Base-by-base conservation (phyloP, 2,888 invertebrate species). In the Marronus borbonicus region DNA sequence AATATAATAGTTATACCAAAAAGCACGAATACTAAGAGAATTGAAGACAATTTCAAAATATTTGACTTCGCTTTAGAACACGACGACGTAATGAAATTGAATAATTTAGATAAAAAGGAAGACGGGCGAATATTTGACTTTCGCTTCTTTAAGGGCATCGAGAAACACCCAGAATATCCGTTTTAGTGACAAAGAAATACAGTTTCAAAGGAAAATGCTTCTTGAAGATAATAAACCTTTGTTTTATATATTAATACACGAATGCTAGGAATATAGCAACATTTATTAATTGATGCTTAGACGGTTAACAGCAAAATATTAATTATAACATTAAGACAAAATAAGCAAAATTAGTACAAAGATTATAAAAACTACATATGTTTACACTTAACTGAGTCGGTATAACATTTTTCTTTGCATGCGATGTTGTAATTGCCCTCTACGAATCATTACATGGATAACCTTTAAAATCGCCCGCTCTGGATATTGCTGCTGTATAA, bases 391-490 rank as follows among this genome's bases (percentile, higher is more conserved):
- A 85, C 95, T 95, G 55, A 99, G 90, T 82, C 99, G 92, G 89
- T 97, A 98, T 24, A 99, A 91, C 96, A 99, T 97, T 91, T 98
- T 98, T 77, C 99, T 92, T 88, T 99, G 99, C 92, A 98, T 93
- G 75, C 98, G 93, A 89, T 98, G 97, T 85, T 99, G 98, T 66
- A 99, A 89, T 87, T 99, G 98, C 0, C 98, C 99, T 17, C 98
- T 92, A 39, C 98, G 91, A 82, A 99, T 95, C 97, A 99, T 97
- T 12, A 96, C 94, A 84, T 96, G 93, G 82, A 99, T 93, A 14
- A 99, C 99, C 90, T 98, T 98, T 79, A 93, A 89, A 78, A 99
- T 93, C 4, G 95, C 92, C 77, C 94, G 91, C 87, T 98, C 97
- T 0, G 96, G 94, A 88, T 97, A 98, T 88, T 96, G 95, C 88